Conservation (phyloP, 2,797 vertebrate genomes). For the Eulemur rubriventer region DNA sequence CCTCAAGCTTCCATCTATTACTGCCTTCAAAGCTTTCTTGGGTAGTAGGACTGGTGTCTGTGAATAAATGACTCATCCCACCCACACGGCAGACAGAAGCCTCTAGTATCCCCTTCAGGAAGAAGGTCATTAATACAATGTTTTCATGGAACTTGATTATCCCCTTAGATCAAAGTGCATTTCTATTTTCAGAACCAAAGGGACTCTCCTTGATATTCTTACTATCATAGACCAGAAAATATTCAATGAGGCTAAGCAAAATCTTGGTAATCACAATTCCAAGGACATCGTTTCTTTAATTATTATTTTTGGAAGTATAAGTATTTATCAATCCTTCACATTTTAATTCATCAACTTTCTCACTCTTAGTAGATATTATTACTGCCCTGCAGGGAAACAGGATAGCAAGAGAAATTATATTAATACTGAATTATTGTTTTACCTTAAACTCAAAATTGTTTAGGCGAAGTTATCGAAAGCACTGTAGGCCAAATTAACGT, state of each 20-base stretch:
- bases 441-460: constrained; percentile 66
- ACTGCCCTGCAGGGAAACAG: not conserved
- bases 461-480: constrained; percentile 71
- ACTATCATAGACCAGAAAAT: not conserved
- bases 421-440: constrained; percentile 74
- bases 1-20: not conserved
- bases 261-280: constrained; percentile 44
- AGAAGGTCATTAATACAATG: not conserved
- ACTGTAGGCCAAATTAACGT: constrained; percentile 71
- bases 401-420: constrained; percentile 45
- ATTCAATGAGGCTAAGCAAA: not conserved
- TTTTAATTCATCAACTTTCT: constrained; percentile 66
- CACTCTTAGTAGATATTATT: constrained; percentile 62
- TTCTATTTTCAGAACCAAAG: constrained; percentile 13
- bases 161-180: not conserved
- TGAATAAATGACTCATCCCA: not conserved
- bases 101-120: not conserved
- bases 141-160: not conserved
- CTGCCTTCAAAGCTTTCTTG: not conserved
- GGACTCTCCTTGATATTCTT: not conserved
- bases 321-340: constrained; percentile 51
- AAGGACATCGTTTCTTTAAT: constrained; percentile 11
- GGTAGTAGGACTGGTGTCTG: not conserved
- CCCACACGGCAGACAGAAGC: not conserved
- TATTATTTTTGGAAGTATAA: constrained; percentile 46